These are phyloP conservation scores for Rhinoptilus africanus DNA, from an alignment of 2,113 vertebrate genomes.

Conservation along the genomic window DNA sequence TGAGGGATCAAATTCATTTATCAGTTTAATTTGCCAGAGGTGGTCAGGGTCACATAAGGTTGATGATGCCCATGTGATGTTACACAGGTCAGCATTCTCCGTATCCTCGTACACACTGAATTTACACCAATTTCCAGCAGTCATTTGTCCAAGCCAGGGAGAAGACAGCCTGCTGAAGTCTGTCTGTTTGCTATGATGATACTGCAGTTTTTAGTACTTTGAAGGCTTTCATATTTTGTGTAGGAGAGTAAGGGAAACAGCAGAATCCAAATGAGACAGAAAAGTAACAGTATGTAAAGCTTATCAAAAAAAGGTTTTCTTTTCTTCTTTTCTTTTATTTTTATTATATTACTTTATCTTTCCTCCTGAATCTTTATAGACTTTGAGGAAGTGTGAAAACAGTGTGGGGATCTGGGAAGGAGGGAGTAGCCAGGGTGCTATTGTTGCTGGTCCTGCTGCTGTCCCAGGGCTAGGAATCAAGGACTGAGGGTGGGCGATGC, in stretches of 20 bases:
- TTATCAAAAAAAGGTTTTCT: not conserved
- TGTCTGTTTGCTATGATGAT: not conserved
- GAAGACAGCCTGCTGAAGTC: not conserved
- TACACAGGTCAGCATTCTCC: not conserved
- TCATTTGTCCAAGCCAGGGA: not conserved
- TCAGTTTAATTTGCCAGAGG: not conserved
- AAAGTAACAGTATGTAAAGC: not conserved
- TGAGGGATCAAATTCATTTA: not conserved
- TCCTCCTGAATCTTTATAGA: not conserved
- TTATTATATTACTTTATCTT: not conserved
- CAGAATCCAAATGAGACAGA: not conserved
- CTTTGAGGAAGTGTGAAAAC: not conserved
- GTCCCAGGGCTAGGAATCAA: accelerated
- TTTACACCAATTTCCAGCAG: not conserved
- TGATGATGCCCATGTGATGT: not conserved
- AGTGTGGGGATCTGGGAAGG: not conserved
- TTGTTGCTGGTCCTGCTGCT: not conserved
- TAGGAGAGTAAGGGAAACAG: not conserved
- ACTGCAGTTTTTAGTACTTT: not conserved
- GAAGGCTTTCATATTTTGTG: not conserved
- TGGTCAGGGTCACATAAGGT: not conserved
- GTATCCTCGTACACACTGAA: not conserved
- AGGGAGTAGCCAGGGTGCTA: not conserved
- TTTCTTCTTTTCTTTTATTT: no score
- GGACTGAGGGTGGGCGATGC: accelerated